Evolutionary conservation across 2,113 vertebrate genomes (phyloP).

Genomic region (Falco punctatus): DNA sequence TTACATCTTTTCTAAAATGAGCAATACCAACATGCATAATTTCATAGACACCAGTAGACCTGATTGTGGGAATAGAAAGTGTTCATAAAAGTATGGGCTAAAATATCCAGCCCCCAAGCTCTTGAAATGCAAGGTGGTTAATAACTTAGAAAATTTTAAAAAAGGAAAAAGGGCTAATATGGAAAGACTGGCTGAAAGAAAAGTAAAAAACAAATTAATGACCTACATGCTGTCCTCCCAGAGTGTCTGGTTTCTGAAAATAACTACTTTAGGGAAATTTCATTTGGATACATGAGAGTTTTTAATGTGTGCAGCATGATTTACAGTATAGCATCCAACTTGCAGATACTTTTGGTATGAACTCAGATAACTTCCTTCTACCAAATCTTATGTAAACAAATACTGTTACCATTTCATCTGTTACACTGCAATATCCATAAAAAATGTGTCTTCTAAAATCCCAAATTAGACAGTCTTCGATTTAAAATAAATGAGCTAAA

Average conservation of each 20-base stretch:
- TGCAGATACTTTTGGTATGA: conserved; percentile 1
- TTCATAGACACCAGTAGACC: background rate
- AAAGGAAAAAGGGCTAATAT: background rate
- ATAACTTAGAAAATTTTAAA: background rate
- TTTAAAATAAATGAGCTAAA: conserved; percentile 61
- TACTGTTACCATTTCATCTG: conserved; percentile 23
- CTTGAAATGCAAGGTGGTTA: background rate
- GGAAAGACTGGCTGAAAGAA: background rate
- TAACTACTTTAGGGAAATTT: background rate
- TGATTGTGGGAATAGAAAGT: background rate
- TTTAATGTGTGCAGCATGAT: conserved; percentile 3
- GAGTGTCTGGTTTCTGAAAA: conserved; percentile 2
- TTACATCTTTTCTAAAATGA: background rate
- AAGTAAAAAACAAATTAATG: background rate
- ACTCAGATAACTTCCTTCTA: conserved; percentile 31
- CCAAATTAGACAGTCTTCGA: conserved; percentile 31
- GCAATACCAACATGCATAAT: background rate
- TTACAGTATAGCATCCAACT: background rate
- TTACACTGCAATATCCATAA: conserved; percentile 39
- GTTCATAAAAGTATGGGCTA: background rate
- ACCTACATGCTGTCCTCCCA: background rate
- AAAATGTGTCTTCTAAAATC: conserved; percentile 56
- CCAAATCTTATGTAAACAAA: conserved; percentile 40
- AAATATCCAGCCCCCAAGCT: background rate
- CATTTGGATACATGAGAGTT: background rate